These are phyloP conservation scores for Ernsta delagoae DNA, from an alignment of 2,888 invertebrate genomes.

Conservation along the genomic window DNA sequence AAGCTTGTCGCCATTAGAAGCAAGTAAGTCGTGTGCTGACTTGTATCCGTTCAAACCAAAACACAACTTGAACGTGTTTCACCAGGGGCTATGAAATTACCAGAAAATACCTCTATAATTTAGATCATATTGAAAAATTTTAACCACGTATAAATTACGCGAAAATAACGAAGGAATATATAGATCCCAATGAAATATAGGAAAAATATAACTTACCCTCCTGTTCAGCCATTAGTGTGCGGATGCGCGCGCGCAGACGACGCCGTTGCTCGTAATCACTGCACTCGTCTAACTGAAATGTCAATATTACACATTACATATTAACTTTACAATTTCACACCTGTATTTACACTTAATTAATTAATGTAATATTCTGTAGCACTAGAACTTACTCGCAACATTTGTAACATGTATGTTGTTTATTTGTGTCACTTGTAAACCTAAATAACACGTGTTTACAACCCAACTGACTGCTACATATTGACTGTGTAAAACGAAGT, in stretches of 20 bases:
- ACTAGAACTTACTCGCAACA: slow-evolving; percentile 12
- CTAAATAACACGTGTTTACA: not conserved
- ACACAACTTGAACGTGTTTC: too few species aligned
- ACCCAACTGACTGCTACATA: not conserved
- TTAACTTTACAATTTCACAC: too few species aligned
- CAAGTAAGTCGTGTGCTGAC: too few species aligned
- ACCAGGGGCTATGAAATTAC: too few species aligned
- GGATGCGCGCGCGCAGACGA: slow-evolving; percentile 91
- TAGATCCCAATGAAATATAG: not conserved
- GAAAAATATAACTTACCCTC: slow-evolving; percentile 86
- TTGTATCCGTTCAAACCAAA: too few species aligned
- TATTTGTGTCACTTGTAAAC: not conserved
- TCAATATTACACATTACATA: not conserved
- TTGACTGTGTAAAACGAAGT: not conserved
- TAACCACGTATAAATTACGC: too few species aligned
- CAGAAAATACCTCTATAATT: too few species aligned
- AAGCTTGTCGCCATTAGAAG: too few species aligned
- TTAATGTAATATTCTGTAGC: not conserved
- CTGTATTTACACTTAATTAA: slow-evolving; percentile 1
- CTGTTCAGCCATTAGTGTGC: slow-evolving; percentile 93
- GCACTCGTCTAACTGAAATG: slow-evolving; percentile 91
- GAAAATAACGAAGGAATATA: not conserved
- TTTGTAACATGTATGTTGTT: slow-evolving; percentile 13
- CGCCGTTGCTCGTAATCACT: slow-evolving; percentile 95
- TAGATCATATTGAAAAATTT: too few species aligned